Evolutionary conservation across 1,140 invertebrate genomes (phyloP).

Genomic region (Drosophila rufa): DNA sequence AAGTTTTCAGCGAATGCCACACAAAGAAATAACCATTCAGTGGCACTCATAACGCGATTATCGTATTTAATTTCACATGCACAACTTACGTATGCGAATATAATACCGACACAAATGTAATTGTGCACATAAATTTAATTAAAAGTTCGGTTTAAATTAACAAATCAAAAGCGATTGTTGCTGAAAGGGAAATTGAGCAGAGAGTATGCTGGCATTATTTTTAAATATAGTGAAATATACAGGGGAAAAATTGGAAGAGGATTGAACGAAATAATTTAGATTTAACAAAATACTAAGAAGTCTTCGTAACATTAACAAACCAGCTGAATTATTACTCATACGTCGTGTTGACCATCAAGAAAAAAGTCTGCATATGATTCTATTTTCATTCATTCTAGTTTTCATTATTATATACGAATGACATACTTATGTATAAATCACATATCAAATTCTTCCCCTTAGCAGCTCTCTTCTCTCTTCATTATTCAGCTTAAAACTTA

Average conservation of each 20-base stretch:
- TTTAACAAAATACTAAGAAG: background rate
- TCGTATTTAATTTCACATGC: constrained; percentile 23
- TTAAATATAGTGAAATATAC: background rate
- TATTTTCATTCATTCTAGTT: too few relatives aligned
- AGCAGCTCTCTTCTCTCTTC: background rate
- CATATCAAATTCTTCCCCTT: background rate
- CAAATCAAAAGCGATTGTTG: constrained; percentile 7
- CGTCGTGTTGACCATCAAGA: background rate
- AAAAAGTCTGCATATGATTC: background rate
- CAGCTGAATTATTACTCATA: too few relatives aligned
- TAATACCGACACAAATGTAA: background rate
- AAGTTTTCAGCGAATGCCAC: constrained; percentile 20
- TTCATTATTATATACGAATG: background rate
- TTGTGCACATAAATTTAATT: constrained; percentile 1
- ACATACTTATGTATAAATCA: background rate
- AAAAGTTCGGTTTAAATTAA: constrained; percentile 19
- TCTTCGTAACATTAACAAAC: too few relatives aligned
- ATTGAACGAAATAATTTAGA: background rate
- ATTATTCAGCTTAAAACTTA: background rate
- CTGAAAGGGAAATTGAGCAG: background rate
- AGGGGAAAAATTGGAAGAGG: background rate
- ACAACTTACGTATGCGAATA: constrained; percentile 4
- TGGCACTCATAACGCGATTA: constrained; percentile 6
- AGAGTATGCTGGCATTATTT: background rate
- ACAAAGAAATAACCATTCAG: constrained; percentile 1